Percentiles rank a stretch among this genome's conserved stretches.
These are phyloP conservation scores for Fistularia commersonii DNA, from an alignment of 2,797 vertebrate species.

Conservation along the genomic window DNA sequence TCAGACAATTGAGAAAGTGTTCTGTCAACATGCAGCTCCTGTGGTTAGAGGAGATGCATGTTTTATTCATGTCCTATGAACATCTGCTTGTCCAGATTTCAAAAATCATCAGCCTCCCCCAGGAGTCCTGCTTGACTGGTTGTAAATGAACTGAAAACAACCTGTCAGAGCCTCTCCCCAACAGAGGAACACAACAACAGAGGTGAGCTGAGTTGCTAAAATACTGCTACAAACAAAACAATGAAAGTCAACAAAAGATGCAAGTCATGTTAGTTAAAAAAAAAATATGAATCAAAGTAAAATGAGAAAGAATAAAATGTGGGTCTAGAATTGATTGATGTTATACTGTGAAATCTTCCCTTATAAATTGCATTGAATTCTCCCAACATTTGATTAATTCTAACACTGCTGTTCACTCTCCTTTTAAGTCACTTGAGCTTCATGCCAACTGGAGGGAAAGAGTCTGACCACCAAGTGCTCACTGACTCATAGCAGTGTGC, in stretches of 20 bases:
- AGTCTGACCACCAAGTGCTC: conserved; percentile 70
- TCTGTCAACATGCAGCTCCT: conserved; percentile 19
- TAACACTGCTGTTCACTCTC: conserved; percentile 70
- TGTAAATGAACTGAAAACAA: conserved; percentile 73
- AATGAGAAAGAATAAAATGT: too few species aligned
- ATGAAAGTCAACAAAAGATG: conserved; percentile 34
- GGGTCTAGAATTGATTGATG: too few species aligned
- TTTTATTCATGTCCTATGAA: conserved; percentile 77
- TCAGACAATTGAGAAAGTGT: conserved; percentile 58
- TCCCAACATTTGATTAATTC: conserved; percentile 59
- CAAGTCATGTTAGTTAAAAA: background rate
- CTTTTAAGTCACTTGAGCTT: conserved; percentile 70
- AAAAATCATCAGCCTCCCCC: conserved; percentile 63
- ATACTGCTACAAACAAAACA: conserved; percentile 10
- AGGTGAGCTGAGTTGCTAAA: conserved; percentile 44
- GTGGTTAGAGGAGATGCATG: conserved; percentile 62
- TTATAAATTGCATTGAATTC: conserved; percentile 49
- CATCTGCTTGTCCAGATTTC: conserved; percentile 71
- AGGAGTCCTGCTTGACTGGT: conserved; percentile 58
- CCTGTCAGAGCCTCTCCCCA: conserved; percentile 54
- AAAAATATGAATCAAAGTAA: conserved; percentile 5
- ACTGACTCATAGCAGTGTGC: conserved; percentile 72
- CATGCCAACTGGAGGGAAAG: conserved; percentile 70
- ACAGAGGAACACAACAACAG: conserved; percentile 35
- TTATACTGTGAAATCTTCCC: conserved; percentile 26